phyloP scores from a whole-genome alignment of 2,888 invertebrate species.

The Athalia cordata region DNA sequence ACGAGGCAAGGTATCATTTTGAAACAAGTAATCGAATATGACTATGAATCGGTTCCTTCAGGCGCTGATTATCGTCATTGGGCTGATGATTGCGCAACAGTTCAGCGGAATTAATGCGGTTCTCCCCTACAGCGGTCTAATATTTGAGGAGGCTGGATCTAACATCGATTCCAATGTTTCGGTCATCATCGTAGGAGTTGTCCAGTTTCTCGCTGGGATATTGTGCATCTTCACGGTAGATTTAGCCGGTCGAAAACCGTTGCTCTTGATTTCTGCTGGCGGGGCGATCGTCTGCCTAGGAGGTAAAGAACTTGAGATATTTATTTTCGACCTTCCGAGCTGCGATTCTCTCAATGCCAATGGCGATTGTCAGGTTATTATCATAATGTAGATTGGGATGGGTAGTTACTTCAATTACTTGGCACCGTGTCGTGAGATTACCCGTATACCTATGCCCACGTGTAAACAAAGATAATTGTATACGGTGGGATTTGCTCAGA shows the following conservation, averaged over 20 bases:
- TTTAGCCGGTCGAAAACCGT: slow-evolving; percentile 48
- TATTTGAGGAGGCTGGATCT: slow-evolving; percentile 14
- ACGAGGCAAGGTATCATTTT: background rate
- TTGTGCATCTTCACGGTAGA: slow-evolving; percentile 41
- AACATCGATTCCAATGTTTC: background rate
- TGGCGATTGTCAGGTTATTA: background rate
- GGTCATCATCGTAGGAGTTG: slow-evolving; percentile 42
- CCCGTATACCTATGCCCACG: too few species aligned
- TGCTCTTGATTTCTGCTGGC: slow-evolving; percentile 44
- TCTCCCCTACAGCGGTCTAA: slow-evolving; percentile 2
- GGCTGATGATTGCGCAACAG: slow-evolving; percentile 49
- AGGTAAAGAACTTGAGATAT: background rate
- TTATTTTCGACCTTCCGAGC: too few species aligned
- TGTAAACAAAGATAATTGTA: too few species aligned
- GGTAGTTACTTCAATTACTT: too few species aligned
- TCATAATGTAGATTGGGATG: background rate
- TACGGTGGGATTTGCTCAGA: too few species aligned
- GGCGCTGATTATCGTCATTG: slow-evolving; percentile 41
- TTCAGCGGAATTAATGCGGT: slow-evolving; percentile 46
- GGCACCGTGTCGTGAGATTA: too few species aligned
- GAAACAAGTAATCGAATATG: background rate
- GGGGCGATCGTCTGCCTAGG: slow-evolving; percentile 4
- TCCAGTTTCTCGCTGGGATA: slow-evolving; percentile 2
- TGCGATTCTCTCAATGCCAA: background rate
- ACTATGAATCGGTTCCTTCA: background rate